Evolutionary conservation across 2,888 invertebrate species (phyloP).

Genomic region (Caenorhabditis sulstoni): DNA sequence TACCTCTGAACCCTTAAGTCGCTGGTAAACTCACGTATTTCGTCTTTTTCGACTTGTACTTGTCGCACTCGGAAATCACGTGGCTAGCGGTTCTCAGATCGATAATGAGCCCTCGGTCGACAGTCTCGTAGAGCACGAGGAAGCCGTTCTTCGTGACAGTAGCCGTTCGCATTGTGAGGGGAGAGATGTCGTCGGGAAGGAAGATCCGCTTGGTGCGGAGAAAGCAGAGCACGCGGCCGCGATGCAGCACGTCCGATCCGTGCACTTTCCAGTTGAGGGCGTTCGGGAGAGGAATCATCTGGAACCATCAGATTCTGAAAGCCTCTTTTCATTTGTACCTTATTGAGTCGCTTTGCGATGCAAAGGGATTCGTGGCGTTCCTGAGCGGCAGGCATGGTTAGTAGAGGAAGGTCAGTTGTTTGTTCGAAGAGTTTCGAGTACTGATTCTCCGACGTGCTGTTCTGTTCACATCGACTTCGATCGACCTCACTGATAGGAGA

Average conservation of each 20-base stretch:
- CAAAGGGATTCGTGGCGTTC: slow-evolving; percentile 25
- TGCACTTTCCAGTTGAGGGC: slow-evolving; percentile 42
- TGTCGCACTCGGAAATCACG: slow-evolving; percentile 48
- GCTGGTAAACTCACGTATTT: slow-evolving; percentile 21
- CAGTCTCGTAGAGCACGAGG: slow-evolving; percentile 51
- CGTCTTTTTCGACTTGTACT: slow-evolving; percentile 38
- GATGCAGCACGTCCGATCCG: slow-evolving; percentile 27
- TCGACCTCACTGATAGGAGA: background rate
- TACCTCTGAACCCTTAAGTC: background rate
- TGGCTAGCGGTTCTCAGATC: slow-evolving; percentile 35
- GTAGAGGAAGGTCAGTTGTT: slow-evolving; percentile 29
- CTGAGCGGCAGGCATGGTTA: slow-evolving; percentile 31
- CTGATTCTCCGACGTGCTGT: slow-evolving; percentile 15
- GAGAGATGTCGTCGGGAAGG: slow-evolving; percentile 44
- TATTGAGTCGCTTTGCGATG: slow-evolving; percentile 46
- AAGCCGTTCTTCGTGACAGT: slow-evolving; percentile 51
- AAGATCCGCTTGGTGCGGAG: slow-evolving; percentile 38
- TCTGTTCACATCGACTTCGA: slow-evolving; percentile 25
- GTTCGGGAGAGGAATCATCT: slow-evolving; percentile 53
- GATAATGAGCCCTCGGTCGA: slow-evolving; percentile 43
- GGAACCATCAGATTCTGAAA: slow-evolving; percentile 3
- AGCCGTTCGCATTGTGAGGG: slow-evolving; percentile 44
- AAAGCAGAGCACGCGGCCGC: slow-evolving; percentile 42
- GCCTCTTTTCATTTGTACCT: slow-evolving; percentile 16
- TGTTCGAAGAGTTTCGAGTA: slow-evolving; percentile 17